Evolutionary conservation across 2,113 vertebrate genomes (phyloP).

Genomic region (Sphaerodactylus townsendi): DNA sequence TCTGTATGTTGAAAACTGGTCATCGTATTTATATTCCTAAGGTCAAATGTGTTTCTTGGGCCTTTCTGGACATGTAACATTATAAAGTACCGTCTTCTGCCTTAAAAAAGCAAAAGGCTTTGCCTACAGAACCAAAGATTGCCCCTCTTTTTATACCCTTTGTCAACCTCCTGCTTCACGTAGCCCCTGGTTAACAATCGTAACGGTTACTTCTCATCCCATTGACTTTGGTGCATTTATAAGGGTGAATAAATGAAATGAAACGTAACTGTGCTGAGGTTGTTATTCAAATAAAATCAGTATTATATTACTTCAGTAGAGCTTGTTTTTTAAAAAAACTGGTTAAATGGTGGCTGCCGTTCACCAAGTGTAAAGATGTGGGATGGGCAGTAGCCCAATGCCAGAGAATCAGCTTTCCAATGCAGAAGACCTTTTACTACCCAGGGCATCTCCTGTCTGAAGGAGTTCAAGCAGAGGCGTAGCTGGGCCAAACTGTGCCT

Average conservation of each 20-base stretch:
- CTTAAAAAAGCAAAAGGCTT: slow-evolving; percentile 48
- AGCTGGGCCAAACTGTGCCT: no score
- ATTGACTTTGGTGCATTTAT: no score
- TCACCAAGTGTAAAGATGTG: background rate
- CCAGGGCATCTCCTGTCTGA: no score
- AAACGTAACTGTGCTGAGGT: no score
- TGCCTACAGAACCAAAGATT: background rate
- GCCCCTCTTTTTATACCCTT: background rate
- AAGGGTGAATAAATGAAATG: no score
- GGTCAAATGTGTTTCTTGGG: accelerated
- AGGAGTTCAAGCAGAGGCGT: no score
- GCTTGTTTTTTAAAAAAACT: background rate
- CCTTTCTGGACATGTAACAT: background rate
- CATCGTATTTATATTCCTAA: background rate
- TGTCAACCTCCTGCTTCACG: background rate
- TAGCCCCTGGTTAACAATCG: background rate
- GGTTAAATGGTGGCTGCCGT: background rate
- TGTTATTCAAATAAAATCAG: background rate
- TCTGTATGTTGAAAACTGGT: background rate
- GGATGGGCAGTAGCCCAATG: no score
- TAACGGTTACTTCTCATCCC: background rate
- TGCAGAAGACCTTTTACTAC: no score
- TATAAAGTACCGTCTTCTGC: background rate
- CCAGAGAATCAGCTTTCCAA: no score
- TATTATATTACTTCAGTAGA: background rate